Evolutionary conservation across 2,888 invertebrate species (phyloP), one percentile per base, ranked within the genome.

Genomic region (Drosophila nr. medialis): DNA sequence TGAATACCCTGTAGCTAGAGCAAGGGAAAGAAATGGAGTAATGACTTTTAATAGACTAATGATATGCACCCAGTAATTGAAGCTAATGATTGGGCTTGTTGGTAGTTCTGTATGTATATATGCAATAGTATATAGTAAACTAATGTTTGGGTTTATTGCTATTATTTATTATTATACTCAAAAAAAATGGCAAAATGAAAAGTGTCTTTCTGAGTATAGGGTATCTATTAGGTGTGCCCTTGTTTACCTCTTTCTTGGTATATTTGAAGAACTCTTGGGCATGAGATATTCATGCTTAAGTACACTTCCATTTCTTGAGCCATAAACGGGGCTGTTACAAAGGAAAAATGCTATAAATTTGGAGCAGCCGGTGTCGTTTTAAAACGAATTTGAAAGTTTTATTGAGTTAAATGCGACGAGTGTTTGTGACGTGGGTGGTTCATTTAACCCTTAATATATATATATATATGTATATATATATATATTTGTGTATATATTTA

Each of bases 361-460:
- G 69, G 68, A 77, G 72, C 87, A 88, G 76, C 85, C 83, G 87
- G 86, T 75, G 77, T 78, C 83, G 75, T 83, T 90, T 90, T 83
- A 81, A 85, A 89, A 83, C 82, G 83, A 83, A 89, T 86, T 91
- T 79, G 79, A 89, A 90, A 90, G 81, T 91, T 90, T 90, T 90
- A 90, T 90, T 83, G 75, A 80, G 59, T 67, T 83, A 84, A 75
- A 75, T 75, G 76, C 66, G 62, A 77, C 86, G 82, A 86, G 88
- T 86, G 88, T 78, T 83, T 54, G 61, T 88, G 88, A 88, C 89
- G 74, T 86, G 86, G 78, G 68, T 83, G 78, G 76, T 70, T 61
- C 78, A 75, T 84, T 83, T 86, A 86, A 86, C 86, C 86, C 86
- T 86, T 86, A 77, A 83, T 75, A 80, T 69, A 38, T 29, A 74